Percentiles rank a stretch among this genome's conserved stretches.
Conservation (phyloP, 2,113 vertebrate genomes). For the Litocranius walleri region DNA sequence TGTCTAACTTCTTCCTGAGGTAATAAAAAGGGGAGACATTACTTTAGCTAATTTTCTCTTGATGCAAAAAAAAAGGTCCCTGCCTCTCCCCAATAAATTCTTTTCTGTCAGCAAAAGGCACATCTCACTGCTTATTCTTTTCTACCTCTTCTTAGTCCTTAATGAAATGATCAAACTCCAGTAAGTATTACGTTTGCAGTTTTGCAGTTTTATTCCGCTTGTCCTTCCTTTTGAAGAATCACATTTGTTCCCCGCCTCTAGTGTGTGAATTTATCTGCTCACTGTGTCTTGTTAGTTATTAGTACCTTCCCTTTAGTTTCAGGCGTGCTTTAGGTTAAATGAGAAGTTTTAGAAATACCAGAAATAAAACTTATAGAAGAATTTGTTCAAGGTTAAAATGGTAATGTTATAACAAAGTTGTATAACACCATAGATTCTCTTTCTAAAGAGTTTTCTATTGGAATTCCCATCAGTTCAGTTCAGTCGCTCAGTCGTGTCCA, state of each 20-base stretch:
- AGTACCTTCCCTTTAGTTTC: neutral
- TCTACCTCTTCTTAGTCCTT: constrained; percentile 29
- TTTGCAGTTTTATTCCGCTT: neutral
- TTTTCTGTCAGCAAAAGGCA: constrained; percentile 44
- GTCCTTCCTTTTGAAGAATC: constrained; percentile 31
- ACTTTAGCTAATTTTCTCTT: constrained; percentile 60
- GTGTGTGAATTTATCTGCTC: constrained; percentile 20
- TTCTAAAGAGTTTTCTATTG: neutral
- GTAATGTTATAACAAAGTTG: neutral
- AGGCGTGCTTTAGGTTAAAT: constrained; percentile 10
- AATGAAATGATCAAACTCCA: constrained; percentile 60
- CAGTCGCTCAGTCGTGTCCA: neutral
- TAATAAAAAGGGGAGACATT: constrained; percentile 59
- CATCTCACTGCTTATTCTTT: constrained; percentile 50
- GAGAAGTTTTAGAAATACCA: constrained; percentile 23
- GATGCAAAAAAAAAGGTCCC: constrained; percentile 39
- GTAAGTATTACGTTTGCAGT: constrained; percentile 22
- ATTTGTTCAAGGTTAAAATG: constrained; percentile 19
- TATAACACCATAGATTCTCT: neutral
- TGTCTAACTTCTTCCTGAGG: constrained; percentile 19
- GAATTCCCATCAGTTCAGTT: neutral
- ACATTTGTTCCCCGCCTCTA: neutral
- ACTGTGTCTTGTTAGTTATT: neutral
- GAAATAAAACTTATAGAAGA: constrained; percentile 47
- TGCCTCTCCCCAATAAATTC: constrained; percentile 56